A percentile compares a stretch with the other conserved stretches of the same genome.
These are phyloP conservation scores for Psilanteris sp. DNA, from an alignment of 1,140 invertebrate species.

Conservation along the genomic window DNA sequence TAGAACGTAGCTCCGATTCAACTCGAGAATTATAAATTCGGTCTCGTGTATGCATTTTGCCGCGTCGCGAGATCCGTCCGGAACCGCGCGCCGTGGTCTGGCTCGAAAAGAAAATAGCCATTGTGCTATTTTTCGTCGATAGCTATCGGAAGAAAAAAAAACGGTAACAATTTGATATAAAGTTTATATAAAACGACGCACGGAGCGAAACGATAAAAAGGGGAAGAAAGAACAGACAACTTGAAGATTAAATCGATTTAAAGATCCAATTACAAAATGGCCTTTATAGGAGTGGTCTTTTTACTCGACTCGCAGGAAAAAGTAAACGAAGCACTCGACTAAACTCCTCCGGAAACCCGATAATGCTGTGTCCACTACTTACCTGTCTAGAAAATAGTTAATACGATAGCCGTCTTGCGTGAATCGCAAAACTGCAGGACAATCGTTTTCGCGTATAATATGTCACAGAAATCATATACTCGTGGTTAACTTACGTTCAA, in stretches of 20 bases:
- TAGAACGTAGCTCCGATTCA: too few relatives aligned
- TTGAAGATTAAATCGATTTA: slow-evolving; percentile 65
- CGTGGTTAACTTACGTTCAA: slow-evolving; percentile 17
- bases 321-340: slow-evolving; percentile 65
- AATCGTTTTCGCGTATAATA: slow-evolving; percentile 56
- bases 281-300: slow-evolving; percentile 64
- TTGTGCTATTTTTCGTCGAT: too few relatives aligned
- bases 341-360: slow-evolving; percentile 63
- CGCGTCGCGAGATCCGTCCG: too few relatives aligned
- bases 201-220: background rate
- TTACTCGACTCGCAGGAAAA: slow-evolving; percentile 54
- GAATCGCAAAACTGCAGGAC: slow-evolving; percentile 47
- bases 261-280: slow-evolving; percentile 65
- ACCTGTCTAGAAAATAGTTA: slow-evolving; percentile 62
- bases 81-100: too few relatives aligned
- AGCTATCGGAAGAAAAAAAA: background rate
- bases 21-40: too few relatives aligned
- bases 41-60: too few relatives aligned
- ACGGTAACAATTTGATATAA: slow-evolving; percentile 38
- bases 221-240: slow-evolving; percentile 36
- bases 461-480: slow-evolving; percentile 43
- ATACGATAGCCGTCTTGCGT: slow-evolving; percentile 61
- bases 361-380: slow-evolving; percentile 64
- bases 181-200: slow-evolving; percentile 42
- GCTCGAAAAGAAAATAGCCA: too few relatives aligned